Evolutionary conservation across 1,140 invertebrate species (phyloP), one percentile per base, ranked within the genome.

Genomic region (Proctacanthus coquilletti): DNA sequence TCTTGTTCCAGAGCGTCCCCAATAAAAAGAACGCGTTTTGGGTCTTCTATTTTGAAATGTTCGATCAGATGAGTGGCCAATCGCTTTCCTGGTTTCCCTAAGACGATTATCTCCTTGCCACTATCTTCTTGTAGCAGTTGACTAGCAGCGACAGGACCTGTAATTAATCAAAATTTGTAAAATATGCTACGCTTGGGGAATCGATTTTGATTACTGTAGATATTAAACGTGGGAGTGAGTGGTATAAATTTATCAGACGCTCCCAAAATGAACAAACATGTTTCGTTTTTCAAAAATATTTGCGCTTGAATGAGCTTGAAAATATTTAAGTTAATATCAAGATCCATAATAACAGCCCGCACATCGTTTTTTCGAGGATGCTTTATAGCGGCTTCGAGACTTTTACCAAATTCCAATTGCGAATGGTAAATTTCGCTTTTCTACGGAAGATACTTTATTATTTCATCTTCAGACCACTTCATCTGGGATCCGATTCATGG

Each of bases 1-100:
- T 75, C 71, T 46, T 68, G 60, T 6, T 65, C 55, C 4, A 70
- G 70, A 64, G 69, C 65, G 36, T 74, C 72, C 5, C 72, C 72
- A 38, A 74, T 63, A 38, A 75, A 72, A 2, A 75, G 52, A 19
- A 71, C 70, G 41, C 66, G 61, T 34, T 55, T 51, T 1, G 68
- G 61, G 36, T 70, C 49, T 0, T 46, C 51, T 5, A 72, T 56
- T 0, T 64, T 53, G 18, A 60, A 70, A 21, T 61, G 56, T 6
- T 62, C 41, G 5, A 54, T 35, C 3, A 66, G 39, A 40, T 55
- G 61, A n/a, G 61, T 40, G 13, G 63, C 66, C 4, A 73, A 52
- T 14, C 51, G 29, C 34, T 58, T 46, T 4, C 69, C 65, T 0
- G 72, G 71, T 39, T 75, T 75, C 0, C 64, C 68, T 23, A 69